Percentiles rank a stretch among this genome's conserved stretches.
Conservation (phyloP, 2,888 invertebrate genomes). For the Iphiclides podalirius region DNA sequence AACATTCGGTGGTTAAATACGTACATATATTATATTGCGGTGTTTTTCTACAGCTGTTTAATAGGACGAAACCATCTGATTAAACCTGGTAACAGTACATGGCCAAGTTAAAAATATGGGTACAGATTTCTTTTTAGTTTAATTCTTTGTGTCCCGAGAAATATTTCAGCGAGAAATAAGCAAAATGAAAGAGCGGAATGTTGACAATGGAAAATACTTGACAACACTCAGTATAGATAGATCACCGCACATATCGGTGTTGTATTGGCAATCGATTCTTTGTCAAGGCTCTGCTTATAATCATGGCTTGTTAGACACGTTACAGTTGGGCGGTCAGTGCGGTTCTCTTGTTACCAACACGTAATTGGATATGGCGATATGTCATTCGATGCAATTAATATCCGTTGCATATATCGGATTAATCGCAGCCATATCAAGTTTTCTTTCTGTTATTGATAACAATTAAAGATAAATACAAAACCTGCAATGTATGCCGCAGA, state of each 20-base stretch:
- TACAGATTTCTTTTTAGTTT: too few relatives aligned
- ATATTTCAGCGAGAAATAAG: too few relatives aligned
- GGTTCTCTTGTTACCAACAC: constrained; percentile 18
- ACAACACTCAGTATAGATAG: too few relatives aligned
- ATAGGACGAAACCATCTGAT: too few relatives aligned
- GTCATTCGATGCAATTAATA: constrained; percentile 20
- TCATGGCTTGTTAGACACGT: constrained; percentile 19
- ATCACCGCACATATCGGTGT: too few relatives aligned
- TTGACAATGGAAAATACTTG: too few relatives aligned
- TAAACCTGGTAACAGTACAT: too few relatives aligned
- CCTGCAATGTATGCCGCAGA: not conserved
- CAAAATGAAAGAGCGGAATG: too few relatives aligned
- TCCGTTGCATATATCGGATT: constrained; percentile 16
- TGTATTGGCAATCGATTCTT: constrained; percentile 19
- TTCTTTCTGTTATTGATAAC: not conserved
- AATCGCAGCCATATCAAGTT: constrained; percentile 14
- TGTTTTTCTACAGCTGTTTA: not conserved
- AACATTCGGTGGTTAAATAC: too few relatives aligned
- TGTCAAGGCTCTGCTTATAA: constrained; percentile 2
- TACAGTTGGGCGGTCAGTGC: constrained; percentile 10
- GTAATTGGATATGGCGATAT: constrained; percentile 24
- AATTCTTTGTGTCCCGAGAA: too few relatives aligned
- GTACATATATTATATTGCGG: too few relatives aligned
- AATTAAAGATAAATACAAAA: not conserved
- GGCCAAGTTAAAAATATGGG: too few relatives aligned